Evolutionary conservation across 2,113 vertebrate genomes (phyloP), one percentile per base, ranked within the genome.

Genomic region (Aspidoscelis tigris): DNA sequence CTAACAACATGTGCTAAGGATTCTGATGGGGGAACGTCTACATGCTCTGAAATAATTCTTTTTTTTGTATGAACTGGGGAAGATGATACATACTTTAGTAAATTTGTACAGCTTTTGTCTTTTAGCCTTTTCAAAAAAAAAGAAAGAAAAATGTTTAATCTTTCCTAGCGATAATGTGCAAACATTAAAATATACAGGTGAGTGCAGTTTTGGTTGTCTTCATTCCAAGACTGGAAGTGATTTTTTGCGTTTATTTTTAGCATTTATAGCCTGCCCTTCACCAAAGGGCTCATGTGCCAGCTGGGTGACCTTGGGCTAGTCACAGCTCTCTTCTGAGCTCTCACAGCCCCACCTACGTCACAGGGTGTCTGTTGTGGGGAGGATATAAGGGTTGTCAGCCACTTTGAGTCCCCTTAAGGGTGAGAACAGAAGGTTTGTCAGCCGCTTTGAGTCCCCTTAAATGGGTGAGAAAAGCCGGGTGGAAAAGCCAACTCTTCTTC

Each of bases 51-150:
- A 78, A 73, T 26, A 11, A 69, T 64, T 78, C 64, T 77, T 84
- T 78, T 76, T 61, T 61, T 61, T 50, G 5, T 50, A 84, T 84
- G 76, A 79, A 50, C 53, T 78, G 43, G 58, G 58, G 33, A 58
- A 76, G 78, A 61, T 3, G 21, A 64, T n/a, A n/a, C 39, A 77
- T 80, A 44, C 71, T 80, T 66, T 39, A 74, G 83, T 80, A 79
- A 65, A 79, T 85, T 79, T 85, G 76, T 85, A 85, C 83, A 80
- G 83, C 58, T 74, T 84, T 68, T 71, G 76, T 78, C 53, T 84
- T 84, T 74, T 74, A 74, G 44, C 83, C 70, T 74, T 79, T 79
- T 73, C 7, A 26, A 58, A 78, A 47, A 84, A 70, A 84, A 78
- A 64, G 78, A 70, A 84, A 26, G 73, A 64, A 84, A 70, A 84